phyloP scores from a whole-genome alignment of 2,888 invertebrate genomes.

The Drosophila macrospina region DNA sequence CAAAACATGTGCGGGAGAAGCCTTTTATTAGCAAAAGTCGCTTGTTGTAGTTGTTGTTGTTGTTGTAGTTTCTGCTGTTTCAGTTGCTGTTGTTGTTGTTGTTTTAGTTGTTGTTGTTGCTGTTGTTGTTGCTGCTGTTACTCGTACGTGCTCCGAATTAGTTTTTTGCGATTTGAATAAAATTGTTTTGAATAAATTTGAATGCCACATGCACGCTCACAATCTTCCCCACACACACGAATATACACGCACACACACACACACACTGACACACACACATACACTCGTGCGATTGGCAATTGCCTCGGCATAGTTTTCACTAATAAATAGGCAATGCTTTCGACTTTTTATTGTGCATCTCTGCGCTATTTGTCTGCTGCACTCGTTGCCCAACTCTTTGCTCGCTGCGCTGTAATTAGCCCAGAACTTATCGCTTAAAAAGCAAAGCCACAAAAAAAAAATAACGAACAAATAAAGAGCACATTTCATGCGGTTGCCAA shows the following conservation, averaged over 20 bases:
- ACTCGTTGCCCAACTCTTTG: conserved; percentile 27
- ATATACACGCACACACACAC: conserved; percentile 56
- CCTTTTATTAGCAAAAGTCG: conserved; percentile 56
- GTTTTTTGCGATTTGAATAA: conserved; percentile 80
- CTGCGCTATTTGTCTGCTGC: conserved; percentile 34
- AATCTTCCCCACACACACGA: conserved; percentile 30
- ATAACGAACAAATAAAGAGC: not conserved
- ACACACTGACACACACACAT: conserved; percentile 3
- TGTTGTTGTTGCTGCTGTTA: conserved; percentile 31
- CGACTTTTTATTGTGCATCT: conserved; percentile 25
- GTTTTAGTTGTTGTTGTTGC: conserved; percentile 31
- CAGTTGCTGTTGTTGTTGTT: conserved; percentile 32
- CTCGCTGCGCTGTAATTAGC: conserved; percentile 46
- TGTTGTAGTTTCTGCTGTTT: conserved; percentile 28
- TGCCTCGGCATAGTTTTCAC: conserved; percentile 33
- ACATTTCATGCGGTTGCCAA: conserved; percentile 25
- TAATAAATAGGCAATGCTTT: conserved; percentile 59
- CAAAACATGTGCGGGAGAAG: conserved; percentile 35
- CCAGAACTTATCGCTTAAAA: conserved; percentile 29
- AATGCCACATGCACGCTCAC: conserved; percentile 66
- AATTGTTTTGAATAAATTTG: conserved; percentile 80
- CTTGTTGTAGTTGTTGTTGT: conserved; percentile 23
- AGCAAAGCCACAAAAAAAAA: conserved; percentile 9
- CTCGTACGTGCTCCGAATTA: conserved; percentile 75
- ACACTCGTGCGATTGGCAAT: conserved; percentile 8